Percentiles rank a stretch among this genome's conserved stretches.
Conservation (phyloP, 1,140 invertebrate genomes). For the Drosophila equinoxialis region DNA sequence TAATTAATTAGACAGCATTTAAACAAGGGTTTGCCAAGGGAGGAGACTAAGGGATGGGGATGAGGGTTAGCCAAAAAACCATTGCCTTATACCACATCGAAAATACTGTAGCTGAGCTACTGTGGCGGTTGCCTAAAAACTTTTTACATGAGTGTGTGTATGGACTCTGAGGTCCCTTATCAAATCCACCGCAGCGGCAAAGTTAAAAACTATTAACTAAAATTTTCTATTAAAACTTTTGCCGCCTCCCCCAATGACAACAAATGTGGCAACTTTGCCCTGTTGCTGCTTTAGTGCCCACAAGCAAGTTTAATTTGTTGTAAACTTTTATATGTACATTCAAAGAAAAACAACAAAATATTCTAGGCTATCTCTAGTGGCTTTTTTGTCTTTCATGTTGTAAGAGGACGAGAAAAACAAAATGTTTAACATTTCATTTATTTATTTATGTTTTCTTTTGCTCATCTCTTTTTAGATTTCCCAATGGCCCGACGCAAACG, state of each 20-base stretch:
- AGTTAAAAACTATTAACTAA: constrained; percentile 78
- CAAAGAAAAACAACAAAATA: constrained; percentile 52
- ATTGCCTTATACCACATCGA: not conserved
- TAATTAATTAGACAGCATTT: constrained; percentile 71
- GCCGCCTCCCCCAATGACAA: constrained; percentile 17
- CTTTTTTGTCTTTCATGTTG: constrained; percentile 45
- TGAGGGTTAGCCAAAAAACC: constrained; percentile 25
- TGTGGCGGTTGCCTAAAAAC: constrained; percentile 52
- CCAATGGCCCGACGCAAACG: constrained; percentile 9
- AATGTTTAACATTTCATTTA: constrained; percentile 56
- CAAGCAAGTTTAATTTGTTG: constrained; percentile 81
- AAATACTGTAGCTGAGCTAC: constrained; percentile 19
- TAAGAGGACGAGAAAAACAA: constrained; percentile 41
- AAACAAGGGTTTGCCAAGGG: constrained; percentile 14
- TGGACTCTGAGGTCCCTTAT: constrained; percentile 61
- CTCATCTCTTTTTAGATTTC: constrained; percentile 58
- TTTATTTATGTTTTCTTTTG: constrained; percentile 26
- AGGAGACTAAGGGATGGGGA: not conserved
- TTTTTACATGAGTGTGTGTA: constrained; percentile 49
- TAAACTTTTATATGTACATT: constrained; percentile 57
- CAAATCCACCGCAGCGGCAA: constrained; percentile 72
- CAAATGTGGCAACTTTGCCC: constrained; percentile 18
- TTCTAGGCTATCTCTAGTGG: constrained; percentile 40
- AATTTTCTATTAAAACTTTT: constrained; percentile 81
- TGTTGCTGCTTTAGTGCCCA: constrained; percentile 52